Conservation (phyloP, 2,113 vertebrate species). For the Melanostigma gelatinosum region DNA sequence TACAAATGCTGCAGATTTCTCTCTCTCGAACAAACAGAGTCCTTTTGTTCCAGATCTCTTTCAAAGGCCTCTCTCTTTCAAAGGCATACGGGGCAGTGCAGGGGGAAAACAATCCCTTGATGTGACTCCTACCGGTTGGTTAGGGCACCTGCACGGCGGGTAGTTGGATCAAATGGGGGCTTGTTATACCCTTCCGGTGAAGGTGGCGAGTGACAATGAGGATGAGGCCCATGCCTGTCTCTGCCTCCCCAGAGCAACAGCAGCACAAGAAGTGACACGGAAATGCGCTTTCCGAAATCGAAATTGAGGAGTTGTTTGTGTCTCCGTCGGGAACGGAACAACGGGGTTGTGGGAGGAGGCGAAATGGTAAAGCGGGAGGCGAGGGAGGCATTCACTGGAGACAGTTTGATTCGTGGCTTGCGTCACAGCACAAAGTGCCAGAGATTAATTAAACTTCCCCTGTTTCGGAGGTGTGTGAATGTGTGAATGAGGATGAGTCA, state of each 20-base stretch:
- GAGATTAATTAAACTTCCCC: slow-evolving; percentile 76
- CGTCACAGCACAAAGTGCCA: slow-evolving; percentile 64
- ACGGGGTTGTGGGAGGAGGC: slow-evolving; percentile 52
- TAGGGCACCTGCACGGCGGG: slow-evolving; percentile 6
- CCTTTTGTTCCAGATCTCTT: slow-evolving; percentile 66
- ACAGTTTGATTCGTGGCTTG: slow-evolving; percentile 63
- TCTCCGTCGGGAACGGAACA: slow-evolving; percentile 46
- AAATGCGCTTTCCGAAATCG: slow-evolving; percentile 31
- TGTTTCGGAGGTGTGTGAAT: slow-evolving; percentile 61
- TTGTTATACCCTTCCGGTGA: slow-evolving; percentile 38
- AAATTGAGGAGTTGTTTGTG: slow-evolving; percentile 46
- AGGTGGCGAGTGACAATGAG: slow-evolving; percentile 26
- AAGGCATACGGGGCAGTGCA: slow-evolving; percentile 35
- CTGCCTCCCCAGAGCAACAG: slow-evolving; percentile 12
- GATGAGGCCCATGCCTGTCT: not conserved
- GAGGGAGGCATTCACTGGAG: slow-evolving; percentile 60
- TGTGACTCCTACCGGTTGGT: slow-evolving; percentile 33
- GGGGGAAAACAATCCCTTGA: slow-evolving; percentile 22
- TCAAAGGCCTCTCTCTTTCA: slow-evolving; percentile 66
- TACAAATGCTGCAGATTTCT: slow-evolving; percentile 57
- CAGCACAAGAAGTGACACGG: slow-evolving; percentile 26
- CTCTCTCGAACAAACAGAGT: slow-evolving; percentile 52
- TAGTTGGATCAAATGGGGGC: slow-evolving; percentile 17
- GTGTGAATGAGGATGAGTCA: slow-evolving; percentile 66
- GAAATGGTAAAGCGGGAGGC: slow-evolving; percentile 45